phyloP scores from a whole-genome alignment of 2,888 invertebrate genomes.

The Leucophenga maculata region DNA sequence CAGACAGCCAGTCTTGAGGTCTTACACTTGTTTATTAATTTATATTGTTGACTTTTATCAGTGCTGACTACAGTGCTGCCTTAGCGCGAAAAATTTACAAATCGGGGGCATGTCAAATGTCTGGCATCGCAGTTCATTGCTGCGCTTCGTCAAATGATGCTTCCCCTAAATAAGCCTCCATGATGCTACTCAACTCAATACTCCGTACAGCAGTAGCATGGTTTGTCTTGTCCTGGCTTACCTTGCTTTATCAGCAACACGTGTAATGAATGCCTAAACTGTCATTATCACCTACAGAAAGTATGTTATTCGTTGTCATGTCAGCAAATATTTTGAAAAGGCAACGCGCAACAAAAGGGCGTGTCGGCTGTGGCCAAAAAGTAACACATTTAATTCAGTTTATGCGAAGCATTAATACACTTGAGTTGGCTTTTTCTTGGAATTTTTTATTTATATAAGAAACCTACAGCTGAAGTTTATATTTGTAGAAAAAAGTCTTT shows the following conservation, averaged over 20 bases:
- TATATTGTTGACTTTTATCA: conserved; percentile 67
- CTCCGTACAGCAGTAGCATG: conserved; percentile 26
- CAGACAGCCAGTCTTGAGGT: neutral
- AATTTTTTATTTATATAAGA: too few species aligned
- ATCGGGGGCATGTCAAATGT: conserved; percentile 51
- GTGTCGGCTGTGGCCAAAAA: too few species aligned
- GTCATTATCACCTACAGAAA: conserved; percentile 61
- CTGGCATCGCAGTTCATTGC: too few species aligned
- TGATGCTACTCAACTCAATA: too few species aligned
- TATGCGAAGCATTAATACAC: too few species aligned
- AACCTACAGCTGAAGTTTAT: too few species aligned
- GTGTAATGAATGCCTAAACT: conserved; percentile 66
- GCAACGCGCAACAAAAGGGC: conserved; percentile 31
- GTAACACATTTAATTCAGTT: too few species aligned
- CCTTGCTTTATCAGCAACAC: conserved; percentile 60
- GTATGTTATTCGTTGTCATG: conserved; percentile 63
- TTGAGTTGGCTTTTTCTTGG: too few species aligned
- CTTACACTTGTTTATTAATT: conserved; percentile 60
- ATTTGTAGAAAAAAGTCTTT: too few species aligned
- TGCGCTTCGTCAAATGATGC: too few species aligned
- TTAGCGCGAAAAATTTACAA: neutral
- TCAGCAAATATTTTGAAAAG: conserved; percentile 64
- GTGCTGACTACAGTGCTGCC: conserved; percentile 22
- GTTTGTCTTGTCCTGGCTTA: neutral
- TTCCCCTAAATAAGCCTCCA: too few species aligned